A percentile compares a stretch with the other conserved stretches of the same genome.
Conservation (phyloP, 1,140 invertebrate species). For the Drosophila pseudoananassae region DNA sequence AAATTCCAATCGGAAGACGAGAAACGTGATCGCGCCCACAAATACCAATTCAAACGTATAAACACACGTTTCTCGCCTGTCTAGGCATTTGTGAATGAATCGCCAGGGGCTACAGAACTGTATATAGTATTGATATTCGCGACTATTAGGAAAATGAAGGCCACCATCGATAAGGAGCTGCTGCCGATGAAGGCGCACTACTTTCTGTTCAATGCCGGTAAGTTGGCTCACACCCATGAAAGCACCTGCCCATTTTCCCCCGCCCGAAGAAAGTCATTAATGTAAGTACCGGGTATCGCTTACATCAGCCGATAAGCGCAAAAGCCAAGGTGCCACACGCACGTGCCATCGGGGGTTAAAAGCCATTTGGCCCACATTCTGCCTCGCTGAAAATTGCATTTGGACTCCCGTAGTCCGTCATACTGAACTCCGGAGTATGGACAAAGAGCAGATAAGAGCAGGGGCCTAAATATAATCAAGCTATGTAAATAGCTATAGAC, state of each 20-base stretch:
- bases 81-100: conserved; percentile 35
- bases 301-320: conserved; percentile 39
- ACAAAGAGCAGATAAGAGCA: conserved; percentile 28
- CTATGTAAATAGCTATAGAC: conserved; percentile 2
- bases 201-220: conserved; percentile 95
- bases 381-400: not conserved
- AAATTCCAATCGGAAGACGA: conserved; percentile 21
- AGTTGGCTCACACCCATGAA: conserved; percentile 61
- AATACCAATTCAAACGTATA: conserved; percentile 11
- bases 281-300: conserved; percentile 26
- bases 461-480: not conserved
- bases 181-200: conserved; percentile 94
- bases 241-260: not conserved
- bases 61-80: conserved; percentile 36
- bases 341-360: conserved; percentile 17
- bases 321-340: conserved; percentile 17
- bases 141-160: conserved; percentile 59
- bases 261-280: conserved; percentile 34
- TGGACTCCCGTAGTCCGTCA: not conserved
- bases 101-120: conserved; percentile 1
- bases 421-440: not conserved
- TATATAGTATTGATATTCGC: conserved; percentile 31
- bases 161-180: conserved; percentile 89
- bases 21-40: conserved; percentile 63
- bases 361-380: not conserved